Conservation (phyloP, 92 coral and sea anemone species). For the Phymanthus crucifer region DNA sequence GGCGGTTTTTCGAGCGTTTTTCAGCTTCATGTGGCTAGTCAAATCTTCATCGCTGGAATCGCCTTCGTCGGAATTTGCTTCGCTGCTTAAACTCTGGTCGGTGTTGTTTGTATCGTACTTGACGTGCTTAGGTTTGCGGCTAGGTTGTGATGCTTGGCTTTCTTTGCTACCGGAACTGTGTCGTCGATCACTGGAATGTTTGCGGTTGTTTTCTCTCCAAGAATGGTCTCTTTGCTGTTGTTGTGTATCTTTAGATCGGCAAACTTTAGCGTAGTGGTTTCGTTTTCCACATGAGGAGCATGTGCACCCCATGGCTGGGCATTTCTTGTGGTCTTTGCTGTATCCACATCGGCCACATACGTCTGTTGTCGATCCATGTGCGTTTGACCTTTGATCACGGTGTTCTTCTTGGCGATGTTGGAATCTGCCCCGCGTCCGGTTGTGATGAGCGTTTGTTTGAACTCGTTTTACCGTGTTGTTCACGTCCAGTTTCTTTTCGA, state of each 20-base stretch:
- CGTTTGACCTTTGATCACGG: constrained; percentile 21
- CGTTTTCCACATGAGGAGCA: constrained; percentile 41
- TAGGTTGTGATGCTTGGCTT: background rate
- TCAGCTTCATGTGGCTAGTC: background rate
- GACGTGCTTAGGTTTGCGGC: background rate
- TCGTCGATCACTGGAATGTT: background rate
- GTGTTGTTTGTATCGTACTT: background rate
- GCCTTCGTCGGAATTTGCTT: background rate
- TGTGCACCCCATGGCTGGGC: constrained; percentile 39
- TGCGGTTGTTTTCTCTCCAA: background rate
- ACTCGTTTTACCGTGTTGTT: background rate
- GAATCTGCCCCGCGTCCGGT: background rate
- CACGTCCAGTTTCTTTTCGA: constrained; percentile 38
- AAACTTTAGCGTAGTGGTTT: constrained; percentile 52
- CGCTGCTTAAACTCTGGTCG: background rate
- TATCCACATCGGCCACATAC: constrained; percentile 34
- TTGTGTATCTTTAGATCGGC: constrained; percentile 1
- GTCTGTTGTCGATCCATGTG: background rate
- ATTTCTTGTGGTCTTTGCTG: constrained; percentile 3
- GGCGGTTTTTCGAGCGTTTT: too few species aligned
- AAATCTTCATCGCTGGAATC: background rate
- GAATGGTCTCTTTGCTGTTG: background rate
- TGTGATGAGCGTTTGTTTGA: background rate
- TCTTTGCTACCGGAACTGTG: background rate
- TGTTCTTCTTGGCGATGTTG: constrained; percentile 2